Base-by-base conservation (phyloP, 2,113 vertebrate species). In the Patagioenas fasciata region DNA sequence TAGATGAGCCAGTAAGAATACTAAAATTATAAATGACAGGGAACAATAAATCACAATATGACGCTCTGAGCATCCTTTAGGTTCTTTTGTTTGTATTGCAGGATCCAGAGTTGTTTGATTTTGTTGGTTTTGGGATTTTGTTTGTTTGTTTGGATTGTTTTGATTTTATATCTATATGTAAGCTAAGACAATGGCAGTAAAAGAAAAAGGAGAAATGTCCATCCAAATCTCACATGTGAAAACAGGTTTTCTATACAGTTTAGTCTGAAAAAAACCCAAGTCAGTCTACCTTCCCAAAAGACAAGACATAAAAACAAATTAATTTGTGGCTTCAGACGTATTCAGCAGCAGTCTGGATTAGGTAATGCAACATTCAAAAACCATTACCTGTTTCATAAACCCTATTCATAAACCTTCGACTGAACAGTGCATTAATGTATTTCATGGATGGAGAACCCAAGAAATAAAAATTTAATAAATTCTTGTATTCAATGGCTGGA, bases 221-320 rank as follows among this genome's bases (percentile, higher is more conserved):
- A 2, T 64, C 38, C 73, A 93, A 91, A 80, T 50, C 24, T 94
- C 36, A 31, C 36, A n/a, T 26, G 9, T 82, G 38, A 53, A 89
- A 94, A 57, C 60, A 34, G 15, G n/a, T 71, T 96, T 95, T 36
- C 82, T 92, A 42, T 95, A 56, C 10, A 78, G 19, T 91, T 83
- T 65, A 64, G 24, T 84, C 34, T 67, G 25, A 65, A 86, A 64
- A 87, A 61, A 0, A 11, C 40, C 42, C 13, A 87, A 54, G 58
- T 56, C 36, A 81, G 12, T 42, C 73, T 80, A 85, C 58, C n/a
- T 82, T 87, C 51, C 36, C 26, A 88, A 92, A 70, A n/a, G 71
- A 15, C 31, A 50, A 94, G 67, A 69, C 25, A 73, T 64, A 80
- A 82, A 73, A 84, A 6, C 6, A 64, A 81, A 29, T 83, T 62